Evolutionary conservation across 2,113 vertebrate species (phyloP).

Genomic region (Sitta europaea): DNA sequence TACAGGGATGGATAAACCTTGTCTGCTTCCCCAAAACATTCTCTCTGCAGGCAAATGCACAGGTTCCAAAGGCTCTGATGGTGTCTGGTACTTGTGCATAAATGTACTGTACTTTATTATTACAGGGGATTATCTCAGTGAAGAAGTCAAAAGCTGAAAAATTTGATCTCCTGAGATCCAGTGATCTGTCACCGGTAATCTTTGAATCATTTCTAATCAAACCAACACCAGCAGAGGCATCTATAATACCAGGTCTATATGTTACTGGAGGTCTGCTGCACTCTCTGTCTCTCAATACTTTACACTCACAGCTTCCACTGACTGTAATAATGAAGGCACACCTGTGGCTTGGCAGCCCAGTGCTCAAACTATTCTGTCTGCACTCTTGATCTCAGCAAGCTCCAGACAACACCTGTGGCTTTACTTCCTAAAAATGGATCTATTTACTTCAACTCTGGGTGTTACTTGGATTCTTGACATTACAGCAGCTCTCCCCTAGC

Average conservation of each 20-base stretch:
- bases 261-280: not conserved
- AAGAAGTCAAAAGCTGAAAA: not conserved
- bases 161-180: not conserved
- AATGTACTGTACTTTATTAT: not conserved
- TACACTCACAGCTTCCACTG: not conserved
- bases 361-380: not conserved
- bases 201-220: not conserved
- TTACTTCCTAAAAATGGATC: not conserved
- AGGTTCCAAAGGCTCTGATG: not conserved
- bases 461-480: not conserved
- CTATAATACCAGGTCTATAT: not conserved
- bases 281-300: not conserved
- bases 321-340: not conserved
- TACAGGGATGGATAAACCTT: not conserved
- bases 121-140: not conserved
- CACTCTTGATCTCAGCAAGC: not conserved
- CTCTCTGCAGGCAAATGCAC: not conserved
- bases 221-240: fast-evolving
- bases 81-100: not conserved
- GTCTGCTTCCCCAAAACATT: not conserved
- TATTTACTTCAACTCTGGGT: not conserved
- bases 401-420: not conserved
- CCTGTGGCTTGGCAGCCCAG: not conserved
- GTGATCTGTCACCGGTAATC: not conserved
- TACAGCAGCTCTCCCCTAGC: not conserved